A percentile compares a stretch with the other conserved stretches of the same genome.
Conservation (phyloP, 2,888 invertebrate species). For the Desoria tigrina region DNA sequence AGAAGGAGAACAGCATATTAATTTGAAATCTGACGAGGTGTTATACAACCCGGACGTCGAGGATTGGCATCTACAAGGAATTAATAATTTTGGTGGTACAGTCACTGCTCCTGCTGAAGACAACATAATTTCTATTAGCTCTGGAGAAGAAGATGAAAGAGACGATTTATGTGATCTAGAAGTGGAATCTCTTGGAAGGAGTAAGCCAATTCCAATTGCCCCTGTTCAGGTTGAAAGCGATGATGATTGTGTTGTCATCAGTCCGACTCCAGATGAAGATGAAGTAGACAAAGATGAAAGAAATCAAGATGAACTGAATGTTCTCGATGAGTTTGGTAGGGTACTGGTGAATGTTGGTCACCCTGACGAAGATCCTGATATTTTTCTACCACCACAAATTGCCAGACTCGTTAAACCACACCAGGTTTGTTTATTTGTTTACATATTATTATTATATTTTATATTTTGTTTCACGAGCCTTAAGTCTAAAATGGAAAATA, state of each 20-base stretch:
- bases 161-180: conserved; percentile 4
- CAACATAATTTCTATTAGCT: conserved; percentile 35
- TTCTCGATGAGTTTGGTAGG: conserved; percentile 85
- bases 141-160: conserved; percentile 38
- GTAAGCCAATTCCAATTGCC: not conserved
- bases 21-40: no score
- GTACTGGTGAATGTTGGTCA: conserved; percentile 93
- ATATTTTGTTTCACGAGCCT: conserved; percentile 9
- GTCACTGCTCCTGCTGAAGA: conserved; percentile 1
- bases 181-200: not conserved
- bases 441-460: conserved; percentile 7
- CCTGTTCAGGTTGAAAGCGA: conserved; percentile 73
- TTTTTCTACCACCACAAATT: conserved; percentile 86
- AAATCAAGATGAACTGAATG: conserved; percentile 89
- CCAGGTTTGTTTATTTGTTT: conserved; percentile 65
- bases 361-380: conserved; percentile 83
- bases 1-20: conserved; percentile 23
- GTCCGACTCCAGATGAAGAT: conserved; percentile 73
- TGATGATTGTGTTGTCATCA: conserved; percentile 83
- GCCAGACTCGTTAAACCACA: conserved; percentile 91
- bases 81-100: not conserved
- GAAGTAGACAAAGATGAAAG: conserved; percentile 78
- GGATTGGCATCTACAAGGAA: not conserved
- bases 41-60: not conserved
- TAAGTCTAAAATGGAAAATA: no score